phyloP scores from a whole-genome alignment of 2,113 vertebrate genomes.

The Noturus placidus region DNA sequence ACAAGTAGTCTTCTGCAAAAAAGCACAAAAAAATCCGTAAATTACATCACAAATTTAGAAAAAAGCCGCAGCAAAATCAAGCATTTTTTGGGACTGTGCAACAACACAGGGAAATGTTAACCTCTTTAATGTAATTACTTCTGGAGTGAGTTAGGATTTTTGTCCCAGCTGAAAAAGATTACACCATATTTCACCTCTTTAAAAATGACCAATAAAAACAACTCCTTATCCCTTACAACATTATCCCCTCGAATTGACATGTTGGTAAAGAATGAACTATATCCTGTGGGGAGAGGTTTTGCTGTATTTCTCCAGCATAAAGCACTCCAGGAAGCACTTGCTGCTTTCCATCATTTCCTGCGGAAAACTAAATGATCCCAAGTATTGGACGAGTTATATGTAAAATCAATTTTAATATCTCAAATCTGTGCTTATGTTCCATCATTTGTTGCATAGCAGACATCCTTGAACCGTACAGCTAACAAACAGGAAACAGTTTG shows the following conservation, averaged over 20 bases:
- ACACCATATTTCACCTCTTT: neutral
- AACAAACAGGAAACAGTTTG: conserved; percentile 1
- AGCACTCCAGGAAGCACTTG: neutral
- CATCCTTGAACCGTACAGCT: neutral
- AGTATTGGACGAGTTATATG: neutral
- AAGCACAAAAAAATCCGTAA: too few species aligned
- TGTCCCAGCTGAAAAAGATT: neutral
- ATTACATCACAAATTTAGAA: too few species aligned
- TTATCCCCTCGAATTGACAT: neutral
- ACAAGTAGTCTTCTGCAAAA: too few species aligned
- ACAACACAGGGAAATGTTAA: neutral
- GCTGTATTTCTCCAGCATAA: neutral
- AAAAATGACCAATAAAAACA: neutral
- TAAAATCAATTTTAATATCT: neutral
- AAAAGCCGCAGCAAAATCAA: too few species aligned
- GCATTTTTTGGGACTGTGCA: neutral
- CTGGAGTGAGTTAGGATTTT: neutral
- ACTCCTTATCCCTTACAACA: neutral
- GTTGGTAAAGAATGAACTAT: neutral
- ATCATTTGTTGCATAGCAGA: neutral
- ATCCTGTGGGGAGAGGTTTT: neutral
- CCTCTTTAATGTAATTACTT: neutral
- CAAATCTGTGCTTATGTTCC: neutral
- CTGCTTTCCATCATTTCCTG: neutral
- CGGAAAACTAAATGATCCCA: neutral